Base-by-base conservation (phyloP, 1,140 invertebrate species). In the Pseudobourletiella spinata region DNA sequence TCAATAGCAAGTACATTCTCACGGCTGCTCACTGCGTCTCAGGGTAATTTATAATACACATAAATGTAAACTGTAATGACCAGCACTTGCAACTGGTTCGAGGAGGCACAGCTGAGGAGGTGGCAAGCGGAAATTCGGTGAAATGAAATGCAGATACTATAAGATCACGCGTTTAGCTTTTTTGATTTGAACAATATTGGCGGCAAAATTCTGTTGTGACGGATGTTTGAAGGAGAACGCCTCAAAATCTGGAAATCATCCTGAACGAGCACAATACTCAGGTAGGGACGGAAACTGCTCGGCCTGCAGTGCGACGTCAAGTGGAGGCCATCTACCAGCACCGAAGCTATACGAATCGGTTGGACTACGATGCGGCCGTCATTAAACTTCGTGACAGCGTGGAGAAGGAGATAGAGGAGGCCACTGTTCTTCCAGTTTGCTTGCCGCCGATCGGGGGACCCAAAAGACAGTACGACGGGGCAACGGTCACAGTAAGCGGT, bases 1-100 rank as follows among this genome's bases (percentile, higher is more conserved):
- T 92, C 26, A 88, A 86, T 43, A 83, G 85, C 70, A 79, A 82
- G 69, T 84, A 82, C 70, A 79, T 85, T 42, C 73, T 85, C 35
- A 39, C n/a, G 14, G 67, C 67, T n/a, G 67, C 67, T 24, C 67
- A 69, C 43, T 69, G 67, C 56, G 63, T 66, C 8, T 14, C 54
- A 2, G 62, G 65, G 60, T 59, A n/a, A n/a, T n/a, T n/a, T n/a
- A n/a, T n/a, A n/a, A n/a, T n/a, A n/a, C n/a, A n/a, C n/a, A n/a
- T n/a, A n/a, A n/a, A n/a, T n/a, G n/a, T n/a, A n/a, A n/a, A n/a
- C n/a, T n/a, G n/a, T n/a, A n/a, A n/a, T n/a, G n/a, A n/a, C n/a
- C n/a, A n/a, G n/a, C n/a, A n/a, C n/a, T n/a, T n/a, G n/a, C n/a
- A n/a, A n/a, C n/a, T n/a, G n/a, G n/a, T n/a, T n/a, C n/a, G n/a